Evolutionary conservation across 2,797 vertebrate genomes (phyloP).

Genomic region (Aulostomus chinensis): DNA sequence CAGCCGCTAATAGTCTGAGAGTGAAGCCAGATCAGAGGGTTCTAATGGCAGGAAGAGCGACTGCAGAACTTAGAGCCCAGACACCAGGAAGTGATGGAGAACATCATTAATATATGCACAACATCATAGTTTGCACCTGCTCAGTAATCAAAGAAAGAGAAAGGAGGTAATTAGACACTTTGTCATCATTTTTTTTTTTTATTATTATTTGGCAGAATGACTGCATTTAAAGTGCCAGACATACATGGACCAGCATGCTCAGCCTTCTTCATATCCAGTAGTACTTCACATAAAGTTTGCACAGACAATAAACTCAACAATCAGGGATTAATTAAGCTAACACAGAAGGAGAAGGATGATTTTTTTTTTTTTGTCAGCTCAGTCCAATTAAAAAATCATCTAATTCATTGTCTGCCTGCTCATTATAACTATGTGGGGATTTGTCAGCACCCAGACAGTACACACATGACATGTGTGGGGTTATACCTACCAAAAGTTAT

Average conservation of each 20-base stretch:
- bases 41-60: slow-evolving; percentile 54
- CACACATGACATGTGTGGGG: no score
- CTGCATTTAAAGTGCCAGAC: slow-evolving; percentile 48
- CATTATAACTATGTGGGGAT: slow-evolving; percentile 14
- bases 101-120: slow-evolving; percentile 12
- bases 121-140: slow-evolving; percentile 46
- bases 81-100: slow-evolving; percentile 27
- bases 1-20: slow-evolving; percentile 67
- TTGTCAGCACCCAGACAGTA: no score
- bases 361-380: slow-evolving; percentile 59
- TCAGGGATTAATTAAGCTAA: slow-evolving; percentile 81
- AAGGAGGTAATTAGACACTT: slow-evolving; percentile 70
- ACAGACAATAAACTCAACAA: slow-evolving; percentile 79
- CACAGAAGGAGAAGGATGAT: slow-evolving; percentile 64
- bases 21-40: slow-evolving; percentile 59
- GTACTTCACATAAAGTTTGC: slow-evolving; percentile 66
- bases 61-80: slow-evolving; percentile 33
- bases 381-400: slow-evolving; percentile 74
- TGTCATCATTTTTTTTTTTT: slow-evolving; percentile 78
- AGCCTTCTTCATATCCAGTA: slow-evolving; percentile 58
- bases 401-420: slow-evolving; percentile 57
- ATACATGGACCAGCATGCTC: slow-evolving; percentile 43
- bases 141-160: slow-evolving; percentile 55
- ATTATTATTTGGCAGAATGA: slow-evolving; percentile 67
- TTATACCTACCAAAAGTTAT: no score